These are phyloP conservation scores for Struthio camelus DNA, from an alignment of 2,113 vertebrate genomes.

Conservation along the genomic window DNA sequence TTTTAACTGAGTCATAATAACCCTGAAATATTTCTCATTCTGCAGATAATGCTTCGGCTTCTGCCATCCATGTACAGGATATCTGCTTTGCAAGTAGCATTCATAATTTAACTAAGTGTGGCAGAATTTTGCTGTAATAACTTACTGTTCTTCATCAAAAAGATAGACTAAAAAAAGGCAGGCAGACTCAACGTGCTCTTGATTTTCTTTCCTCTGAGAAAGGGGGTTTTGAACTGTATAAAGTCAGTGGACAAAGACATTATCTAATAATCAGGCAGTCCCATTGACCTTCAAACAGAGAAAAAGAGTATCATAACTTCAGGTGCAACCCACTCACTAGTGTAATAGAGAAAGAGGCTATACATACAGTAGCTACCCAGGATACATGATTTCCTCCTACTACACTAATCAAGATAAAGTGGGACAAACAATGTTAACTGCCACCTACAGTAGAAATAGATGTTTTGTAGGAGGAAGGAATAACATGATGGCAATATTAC, in stretches of 20 bases:
- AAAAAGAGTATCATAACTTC: conserved; percentile 15
- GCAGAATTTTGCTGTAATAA: background rate
- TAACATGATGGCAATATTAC: background rate
- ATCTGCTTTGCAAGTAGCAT: background rate
- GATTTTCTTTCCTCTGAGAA: background rate
- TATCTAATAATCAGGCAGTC: background rate
- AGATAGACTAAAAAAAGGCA: no score
- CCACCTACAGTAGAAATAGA: conserved; percentile 28
- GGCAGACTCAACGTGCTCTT: background rate
- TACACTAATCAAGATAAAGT: conserved; percentile 49
- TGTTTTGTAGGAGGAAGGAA: conserved; percentile 26
- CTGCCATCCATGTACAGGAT: background rate
- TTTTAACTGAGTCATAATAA: background rate
- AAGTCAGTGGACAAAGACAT: background rate
- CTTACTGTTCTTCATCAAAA: background rate
- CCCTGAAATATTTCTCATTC: background rate
- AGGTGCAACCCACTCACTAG: conserved; percentile 27
- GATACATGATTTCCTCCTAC: conserved; percentile 50
- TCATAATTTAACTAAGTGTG: background rate
- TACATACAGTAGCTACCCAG: conserved; percentile 1
- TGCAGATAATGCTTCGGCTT: background rate
- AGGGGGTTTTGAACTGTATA: background rate
- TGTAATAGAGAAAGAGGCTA: conserved; percentile 15
- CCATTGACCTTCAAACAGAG: conserved; percentile 45
- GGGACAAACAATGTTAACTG: conserved; percentile 55